Base-by-base conservation (phyloP, 1,140 invertebrate genomes). In the Drosophila dunni region DNA sequence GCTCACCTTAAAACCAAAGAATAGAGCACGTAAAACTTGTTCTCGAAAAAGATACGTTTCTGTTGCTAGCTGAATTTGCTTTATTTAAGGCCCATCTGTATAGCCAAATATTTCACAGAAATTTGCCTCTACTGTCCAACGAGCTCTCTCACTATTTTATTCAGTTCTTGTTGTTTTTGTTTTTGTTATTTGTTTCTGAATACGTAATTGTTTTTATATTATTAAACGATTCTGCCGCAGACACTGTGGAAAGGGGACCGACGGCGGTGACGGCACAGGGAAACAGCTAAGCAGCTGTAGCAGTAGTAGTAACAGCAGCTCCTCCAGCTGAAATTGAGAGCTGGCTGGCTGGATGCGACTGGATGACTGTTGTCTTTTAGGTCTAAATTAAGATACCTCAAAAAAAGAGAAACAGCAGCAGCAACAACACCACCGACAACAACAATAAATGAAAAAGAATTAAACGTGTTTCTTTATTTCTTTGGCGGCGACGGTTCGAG, bases 1-100 rank as follows among this genome's bases (percentile, higher is more conserved):
- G 50, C 71, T 61, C n/a, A 74, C 71, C 65, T 57, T 45, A 68
- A 53, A 42, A 42, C 53, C 54, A 62, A 42, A 54, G 13, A 69
- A 62, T 20, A 15, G 42, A 46, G 24, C 56, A 13, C 62, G 60
- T 51, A 20, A 86, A 86, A 86, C 82, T 69, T 68, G 82, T 86
- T 40, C 60, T 53, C 29, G 36, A 24, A 33, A 33, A 17, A 65
- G 38, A 64, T 34, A 54, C 20, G 17, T 42, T 38, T 58, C 13
- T 42, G 46, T 24, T 29, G 36, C 66, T 40, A 51, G 38, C 29
- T 24, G 46, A 7, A 13, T 51, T 40, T 54, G 69, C 50, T 69
- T 69, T 74, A 74, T 74, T 74, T 62, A 57, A 57, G 65, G 65
- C 57, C 24, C 65, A 57, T 44, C 57, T 51, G 34, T 54, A 66